phyloP scores from a whole-genome alignment of 2,888 invertebrate species.

The Dioctria linearis region DNA sequence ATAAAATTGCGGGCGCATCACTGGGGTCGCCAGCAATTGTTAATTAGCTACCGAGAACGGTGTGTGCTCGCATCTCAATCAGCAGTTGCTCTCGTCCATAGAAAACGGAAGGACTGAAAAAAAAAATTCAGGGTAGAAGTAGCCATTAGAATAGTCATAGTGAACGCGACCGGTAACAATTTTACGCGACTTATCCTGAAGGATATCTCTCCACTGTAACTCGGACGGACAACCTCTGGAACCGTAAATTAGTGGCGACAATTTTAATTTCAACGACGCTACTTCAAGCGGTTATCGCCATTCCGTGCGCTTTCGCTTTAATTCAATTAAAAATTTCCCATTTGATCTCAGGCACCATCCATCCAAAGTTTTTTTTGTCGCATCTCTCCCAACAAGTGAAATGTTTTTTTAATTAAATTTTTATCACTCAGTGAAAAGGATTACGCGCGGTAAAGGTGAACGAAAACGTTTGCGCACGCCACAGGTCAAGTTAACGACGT shows the following conservation, averaged over 20 bases:
- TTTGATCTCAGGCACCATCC: conserved; percentile 32
- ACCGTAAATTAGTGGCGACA: not conserved
- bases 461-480: conserved; percentile 19
- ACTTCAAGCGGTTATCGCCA: not conserved
- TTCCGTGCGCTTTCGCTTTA: not conserved
- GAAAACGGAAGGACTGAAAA: not conserved
- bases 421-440: conserved; percentile 37
- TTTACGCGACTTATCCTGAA: no score
- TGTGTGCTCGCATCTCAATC: not conserved
- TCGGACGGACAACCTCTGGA: not conserved
- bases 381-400: not conserved
- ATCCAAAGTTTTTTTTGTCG: conserved; percentile 11
- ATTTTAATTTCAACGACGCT: not conserved
- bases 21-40: conserved; percentile 29
- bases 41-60: conserved; percentile 27
- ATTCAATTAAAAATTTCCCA: conserved; percentile 31
- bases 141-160: no score
- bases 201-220: no score
- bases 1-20: conserved; percentile 43
- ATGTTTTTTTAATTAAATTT: conserved; percentile 48
- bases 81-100: conserved; percentile 1
- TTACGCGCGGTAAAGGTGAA: conserved; percentile 22
- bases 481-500: not conserved
- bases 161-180: no score
- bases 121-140: not conserved